Conservation (phyloP, 2,888 invertebrate species). For the Euproctis similis region DNA sequence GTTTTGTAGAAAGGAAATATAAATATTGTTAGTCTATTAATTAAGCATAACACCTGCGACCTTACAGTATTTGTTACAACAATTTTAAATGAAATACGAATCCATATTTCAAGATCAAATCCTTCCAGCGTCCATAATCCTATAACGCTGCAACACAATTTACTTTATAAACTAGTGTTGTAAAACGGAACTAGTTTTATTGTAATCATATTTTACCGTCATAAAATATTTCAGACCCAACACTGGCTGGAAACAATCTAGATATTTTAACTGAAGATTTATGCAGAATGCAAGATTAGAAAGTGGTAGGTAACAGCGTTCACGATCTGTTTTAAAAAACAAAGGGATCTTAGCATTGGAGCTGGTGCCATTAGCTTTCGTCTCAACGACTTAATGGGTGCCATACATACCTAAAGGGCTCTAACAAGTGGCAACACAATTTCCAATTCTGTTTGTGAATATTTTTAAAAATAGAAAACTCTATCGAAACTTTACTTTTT, state of each 20-base stretch:
- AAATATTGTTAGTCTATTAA: too few relatives aligned
- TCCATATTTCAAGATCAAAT: not conserved
- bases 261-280: not conserved
- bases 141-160: not conserved
- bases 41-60: too few relatives aligned
- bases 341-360: slow-evolving; percentile 30
- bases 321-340: slow-evolving; percentile 19
- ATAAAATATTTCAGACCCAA: not conserved
- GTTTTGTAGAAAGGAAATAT: too few relatives aligned
- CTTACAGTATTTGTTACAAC: too few relatives aligned
- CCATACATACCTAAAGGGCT: slow-evolving; percentile 29
- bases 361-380: slow-evolving; percentile 54
- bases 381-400: slow-evolving; percentile 65
- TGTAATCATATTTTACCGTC: not conserved
- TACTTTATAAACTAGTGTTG: too few relatives aligned
- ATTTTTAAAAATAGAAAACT: slow-evolving; percentile 10
- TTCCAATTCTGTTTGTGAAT: slow-evolving; percentile 30
- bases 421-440: slow-evolving; percentile 28
- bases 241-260: not conserved
- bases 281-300: slow-evolving; percentile 5
- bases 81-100: too few relatives aligned
- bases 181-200: not conserved
- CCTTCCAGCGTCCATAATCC: not conserved
- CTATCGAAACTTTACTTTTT: slow-evolving; percentile 5
- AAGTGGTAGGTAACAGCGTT: slow-evolving; percentile 9